phyloP scores from a whole-genome alignment of 2,113 vertebrate genomes.

The Telmatochromis brachygnathus region DNA sequence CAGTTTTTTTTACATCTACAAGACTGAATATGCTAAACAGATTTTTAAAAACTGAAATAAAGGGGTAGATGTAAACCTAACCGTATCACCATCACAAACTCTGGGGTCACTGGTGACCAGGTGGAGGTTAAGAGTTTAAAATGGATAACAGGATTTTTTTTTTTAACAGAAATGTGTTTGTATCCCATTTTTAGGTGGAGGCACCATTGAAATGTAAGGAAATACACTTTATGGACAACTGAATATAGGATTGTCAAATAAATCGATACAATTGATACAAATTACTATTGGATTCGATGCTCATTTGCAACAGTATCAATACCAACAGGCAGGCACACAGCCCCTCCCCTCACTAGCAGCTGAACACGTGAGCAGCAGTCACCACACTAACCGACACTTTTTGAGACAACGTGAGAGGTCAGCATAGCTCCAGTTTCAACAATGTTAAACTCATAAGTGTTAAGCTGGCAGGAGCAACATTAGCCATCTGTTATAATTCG shows the following conservation, averaged over 20 bases:
- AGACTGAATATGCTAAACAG: background rate
- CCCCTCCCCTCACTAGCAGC: background rate
- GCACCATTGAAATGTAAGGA: background rate
- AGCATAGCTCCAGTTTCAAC: background rate
- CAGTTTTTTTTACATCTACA: background rate
- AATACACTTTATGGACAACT: background rate
- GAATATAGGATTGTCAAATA: background rate
- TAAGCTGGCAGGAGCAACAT: background rate
- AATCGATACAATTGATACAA: background rate
- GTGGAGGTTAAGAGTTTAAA: background rate
- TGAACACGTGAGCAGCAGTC: background rate
- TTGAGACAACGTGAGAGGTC: background rate
- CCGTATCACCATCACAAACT: background rate
- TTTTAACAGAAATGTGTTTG: background rate
- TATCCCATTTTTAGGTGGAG: background rate
- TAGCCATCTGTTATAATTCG: background rate
- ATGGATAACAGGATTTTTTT: background rate
- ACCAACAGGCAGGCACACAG: background rate
- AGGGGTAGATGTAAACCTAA: background rate
- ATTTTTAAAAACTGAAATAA: background rate
- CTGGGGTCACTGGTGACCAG: background rate
- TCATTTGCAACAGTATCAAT: background rate
- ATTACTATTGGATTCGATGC: fast-evolving
- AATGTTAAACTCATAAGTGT: background rate
- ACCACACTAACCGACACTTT: background rate